Evolutionary conservation across 2,888 invertebrate species (phyloP).

Genomic region (Octonoba sinensis): DNA sequence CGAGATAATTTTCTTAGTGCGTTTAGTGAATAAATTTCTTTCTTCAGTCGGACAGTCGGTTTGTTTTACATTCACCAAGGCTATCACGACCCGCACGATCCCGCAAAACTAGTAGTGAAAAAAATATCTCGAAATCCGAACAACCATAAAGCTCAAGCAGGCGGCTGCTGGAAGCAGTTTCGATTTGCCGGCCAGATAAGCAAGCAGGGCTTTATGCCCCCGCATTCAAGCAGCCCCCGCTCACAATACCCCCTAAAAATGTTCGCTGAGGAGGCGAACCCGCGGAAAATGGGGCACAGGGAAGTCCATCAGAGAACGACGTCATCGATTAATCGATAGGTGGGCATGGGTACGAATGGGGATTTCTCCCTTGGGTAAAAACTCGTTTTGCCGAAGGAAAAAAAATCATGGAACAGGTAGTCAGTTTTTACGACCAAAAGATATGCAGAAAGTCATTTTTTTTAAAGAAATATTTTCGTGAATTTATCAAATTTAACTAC

Average conservation of each 20-base stretch:
- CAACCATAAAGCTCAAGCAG: constrained; percentile 52
- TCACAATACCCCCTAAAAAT: constrained; percentile 15
- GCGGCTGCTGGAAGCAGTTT: constrained; percentile 51
- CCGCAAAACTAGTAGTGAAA: no score
- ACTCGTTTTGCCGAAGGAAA: neutral
- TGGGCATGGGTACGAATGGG: constrained; percentile 1
- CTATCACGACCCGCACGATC: no score
- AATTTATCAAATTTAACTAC: no score
- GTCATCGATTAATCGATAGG: constrained; percentile 60
- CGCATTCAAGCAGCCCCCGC: neutral
- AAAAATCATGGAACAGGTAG: neutral
- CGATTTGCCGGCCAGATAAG: constrained; percentile 62
- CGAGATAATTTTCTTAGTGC: no score
- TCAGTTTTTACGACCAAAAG: no score
- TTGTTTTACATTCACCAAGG: no score
- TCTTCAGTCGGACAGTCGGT: no score
- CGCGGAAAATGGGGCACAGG: constrained; percentile 5
- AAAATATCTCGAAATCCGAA: neutral
- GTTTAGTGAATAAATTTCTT: no score
- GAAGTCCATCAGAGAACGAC: constrained; percentile 39
- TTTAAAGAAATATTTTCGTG: no score
- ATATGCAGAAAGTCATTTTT: no score
- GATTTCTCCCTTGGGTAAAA: neutral
- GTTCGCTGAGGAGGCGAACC: constrained; percentile 1
- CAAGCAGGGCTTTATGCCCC: constrained; percentile 14